Conservation (phyloP, 2,113 vertebrate genomes). For the Rostratula benghalensis region DNA sequence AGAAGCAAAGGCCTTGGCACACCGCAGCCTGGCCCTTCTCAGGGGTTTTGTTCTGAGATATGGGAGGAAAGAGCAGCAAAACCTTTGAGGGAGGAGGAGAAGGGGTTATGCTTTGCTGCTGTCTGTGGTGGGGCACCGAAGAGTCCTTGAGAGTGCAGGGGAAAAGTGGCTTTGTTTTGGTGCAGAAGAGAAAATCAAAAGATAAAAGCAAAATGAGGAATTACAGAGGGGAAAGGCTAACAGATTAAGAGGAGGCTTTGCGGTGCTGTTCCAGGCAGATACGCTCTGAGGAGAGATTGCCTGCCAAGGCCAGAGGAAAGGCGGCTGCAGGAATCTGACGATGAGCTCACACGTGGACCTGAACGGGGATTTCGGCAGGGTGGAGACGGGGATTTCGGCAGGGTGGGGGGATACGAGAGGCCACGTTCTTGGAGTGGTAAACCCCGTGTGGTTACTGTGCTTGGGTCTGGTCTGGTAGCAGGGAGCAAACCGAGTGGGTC, state of each 20-base stretch:
- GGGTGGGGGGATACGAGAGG: background rate
- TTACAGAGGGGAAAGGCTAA: background rate
- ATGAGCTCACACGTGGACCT: background rate
- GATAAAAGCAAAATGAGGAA: background rate
- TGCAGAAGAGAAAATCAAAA: background rate
- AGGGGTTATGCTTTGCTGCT: background rate
- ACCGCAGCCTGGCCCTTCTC: background rate
- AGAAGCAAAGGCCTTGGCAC: background rate
- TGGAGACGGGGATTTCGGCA: background rate
- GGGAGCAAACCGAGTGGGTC: fast-evolving
- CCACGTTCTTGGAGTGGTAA: background rate
- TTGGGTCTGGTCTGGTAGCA: background rate
- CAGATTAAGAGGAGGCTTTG: background rate
- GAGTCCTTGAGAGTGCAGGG: background rate
- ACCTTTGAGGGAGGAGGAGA: background rate
- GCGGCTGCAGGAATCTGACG: background rate
- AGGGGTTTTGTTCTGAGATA: background rate
- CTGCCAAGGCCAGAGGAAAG: background rate
- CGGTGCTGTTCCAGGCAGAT: background rate
- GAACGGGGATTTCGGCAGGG: background rate
- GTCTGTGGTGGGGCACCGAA: background rate
- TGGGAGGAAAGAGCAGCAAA: background rate
- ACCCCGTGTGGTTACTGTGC: fast-evolving
- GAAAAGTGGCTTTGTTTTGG: background rate
- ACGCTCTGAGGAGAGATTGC: fast-evolving